These are phyloP conservation scores for Choristoneura rosaceana DNA, from an alignment of 2,888 invertebrate species.

Conservation along the genomic window DNA sequence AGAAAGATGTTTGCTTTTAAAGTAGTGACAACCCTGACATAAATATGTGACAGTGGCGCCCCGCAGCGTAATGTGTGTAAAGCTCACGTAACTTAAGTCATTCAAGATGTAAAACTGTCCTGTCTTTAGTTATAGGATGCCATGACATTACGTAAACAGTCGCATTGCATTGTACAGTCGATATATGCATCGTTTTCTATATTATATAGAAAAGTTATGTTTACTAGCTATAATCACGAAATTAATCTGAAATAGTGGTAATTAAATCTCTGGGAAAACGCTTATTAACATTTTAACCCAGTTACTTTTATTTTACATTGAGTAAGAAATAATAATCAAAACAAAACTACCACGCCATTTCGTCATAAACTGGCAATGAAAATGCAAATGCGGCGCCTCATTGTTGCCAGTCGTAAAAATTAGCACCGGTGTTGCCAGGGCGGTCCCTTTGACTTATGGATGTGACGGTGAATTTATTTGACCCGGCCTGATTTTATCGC, in stretches of 20 bases:
- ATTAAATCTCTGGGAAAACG: no score
- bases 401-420: constrained; percentile 47
- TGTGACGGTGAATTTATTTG: constrained; percentile 18
- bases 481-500: constrained; percentile 27
- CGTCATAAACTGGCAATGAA: constrained; percentile 32
- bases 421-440: constrained; percentile 22
- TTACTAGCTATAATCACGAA: no score
- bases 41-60: constrained; percentile 23
- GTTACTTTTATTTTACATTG: background rate
- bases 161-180: background rate
- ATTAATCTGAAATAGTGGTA: no score
- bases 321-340: constrained; percentile 9
- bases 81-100: constrained; percentile 26
- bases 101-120: constrained; percentile 33
- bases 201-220: no score
- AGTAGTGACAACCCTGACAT: constrained; percentile 15
- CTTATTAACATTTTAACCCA: no score
- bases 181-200: background rate
- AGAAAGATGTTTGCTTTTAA: background rate
- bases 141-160: background rate
- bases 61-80: constrained; percentile 32
- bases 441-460: constrained; percentile 15
- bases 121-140: constrained; percentile 28
- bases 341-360: background rate
- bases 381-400: constrained; percentile 43